These are phyloP conservation scores for Octopus bimaculoides DNA, from an alignment of 1,140 invertebrate species.

Conservation along the genomic window DNA sequence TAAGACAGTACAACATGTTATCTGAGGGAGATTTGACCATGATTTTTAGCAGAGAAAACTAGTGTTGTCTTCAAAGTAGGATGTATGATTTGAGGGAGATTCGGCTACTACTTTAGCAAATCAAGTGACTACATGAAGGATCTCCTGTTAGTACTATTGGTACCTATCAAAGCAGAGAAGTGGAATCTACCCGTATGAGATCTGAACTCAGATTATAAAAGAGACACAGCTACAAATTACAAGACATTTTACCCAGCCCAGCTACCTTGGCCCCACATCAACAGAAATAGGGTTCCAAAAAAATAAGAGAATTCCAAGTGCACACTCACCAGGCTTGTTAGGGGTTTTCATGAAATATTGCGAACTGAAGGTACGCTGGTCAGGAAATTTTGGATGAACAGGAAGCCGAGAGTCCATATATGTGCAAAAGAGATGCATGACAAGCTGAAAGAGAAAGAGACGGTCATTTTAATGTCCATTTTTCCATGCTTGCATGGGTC, in stretches of 20 bases:
- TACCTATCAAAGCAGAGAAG: too few species aligned
- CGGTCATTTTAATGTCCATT: not conserved
- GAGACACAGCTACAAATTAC: not conserved
- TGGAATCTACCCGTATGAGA: too few species aligned
- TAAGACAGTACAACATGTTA: too few species aligned
- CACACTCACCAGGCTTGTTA: slow-evolving; percentile 60
- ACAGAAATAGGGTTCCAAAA: not conserved
- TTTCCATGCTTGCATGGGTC: too few species aligned
- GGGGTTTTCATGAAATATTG: slow-evolving; percentile 64
- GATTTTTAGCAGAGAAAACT: too few species aligned
- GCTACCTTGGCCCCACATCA: not conserved
- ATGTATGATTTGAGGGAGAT: too few species aligned
- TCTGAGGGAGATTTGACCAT: too few species aligned
- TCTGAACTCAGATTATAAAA: not conserved
- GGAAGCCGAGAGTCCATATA: slow-evolving; percentile 80
- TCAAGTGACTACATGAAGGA: too few species aligned
- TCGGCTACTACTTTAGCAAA: too few species aligned
- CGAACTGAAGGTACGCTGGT: slow-evolving; percentile 73
- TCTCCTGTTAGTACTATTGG: too few species aligned
- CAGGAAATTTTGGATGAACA: slow-evolving; percentile 71
- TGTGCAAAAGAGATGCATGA: slow-evolving; percentile 78
- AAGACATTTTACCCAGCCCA: not conserved
- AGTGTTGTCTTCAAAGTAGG: too few species aligned
- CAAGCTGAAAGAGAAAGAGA: slow-evolving; percentile 62
- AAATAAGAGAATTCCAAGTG: not conserved